These are phyloP conservation scores for Chlamydotis undulata DNA, from an alignment of 2,113 vertebrate species.

Conservation along the genomic window DNA sequence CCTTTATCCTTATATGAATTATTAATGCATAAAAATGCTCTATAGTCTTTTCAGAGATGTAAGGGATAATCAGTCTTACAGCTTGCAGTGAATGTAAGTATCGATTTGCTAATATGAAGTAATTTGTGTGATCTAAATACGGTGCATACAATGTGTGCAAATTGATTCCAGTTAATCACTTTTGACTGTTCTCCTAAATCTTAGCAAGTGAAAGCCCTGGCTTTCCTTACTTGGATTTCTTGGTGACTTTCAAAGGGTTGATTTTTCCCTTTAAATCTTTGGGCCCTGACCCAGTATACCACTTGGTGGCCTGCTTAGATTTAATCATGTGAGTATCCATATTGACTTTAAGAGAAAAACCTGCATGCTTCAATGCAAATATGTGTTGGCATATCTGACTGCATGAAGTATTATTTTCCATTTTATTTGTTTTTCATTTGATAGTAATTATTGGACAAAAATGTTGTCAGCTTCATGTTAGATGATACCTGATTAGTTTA, in stretches of 20 bases:
- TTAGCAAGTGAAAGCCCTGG: background rate
- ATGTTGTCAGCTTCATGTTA: background rate
- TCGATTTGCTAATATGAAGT: conserved; percentile 44
- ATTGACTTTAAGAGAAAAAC: background rate
- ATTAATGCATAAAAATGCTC: conserved; percentile 17
- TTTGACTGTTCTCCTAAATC: conserved; percentile 14
- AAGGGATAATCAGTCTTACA: conserved; percentile 17
- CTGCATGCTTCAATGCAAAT: background rate
- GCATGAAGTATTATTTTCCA: background rate
- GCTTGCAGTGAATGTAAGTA: background rate
- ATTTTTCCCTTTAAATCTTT: conserved; percentile 12
- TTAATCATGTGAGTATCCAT: background rate
- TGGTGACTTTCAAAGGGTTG: background rate
- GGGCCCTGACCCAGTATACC: background rate
- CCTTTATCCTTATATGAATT: conserved; percentile 1
- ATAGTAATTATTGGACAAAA: background rate
- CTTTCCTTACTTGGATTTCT: background rate
- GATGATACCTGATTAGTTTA: background rate
- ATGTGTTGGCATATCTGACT: background rate
- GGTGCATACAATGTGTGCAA: background rate
- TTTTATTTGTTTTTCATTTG: background rate
- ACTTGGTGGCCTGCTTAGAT: background rate
- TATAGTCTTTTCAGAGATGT: background rate
- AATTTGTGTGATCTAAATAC: conserved; percentile 51
- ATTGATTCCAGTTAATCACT: conserved; percentile 39